phyloP scores from a whole-genome alignment of 2,888 invertebrate genomes.

The Oscheius sp. region DNA sequence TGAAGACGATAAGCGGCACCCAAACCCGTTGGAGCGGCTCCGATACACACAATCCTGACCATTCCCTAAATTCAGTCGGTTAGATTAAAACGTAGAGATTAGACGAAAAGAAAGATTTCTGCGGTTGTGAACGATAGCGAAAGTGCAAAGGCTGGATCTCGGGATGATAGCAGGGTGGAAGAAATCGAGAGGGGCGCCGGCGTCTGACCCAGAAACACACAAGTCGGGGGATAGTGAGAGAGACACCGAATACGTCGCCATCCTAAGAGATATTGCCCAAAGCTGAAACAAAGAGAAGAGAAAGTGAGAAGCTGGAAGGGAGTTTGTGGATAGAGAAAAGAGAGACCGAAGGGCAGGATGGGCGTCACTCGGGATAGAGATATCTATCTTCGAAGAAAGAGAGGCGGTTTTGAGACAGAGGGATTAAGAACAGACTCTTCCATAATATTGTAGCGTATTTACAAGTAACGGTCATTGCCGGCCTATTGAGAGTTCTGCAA shows the following conservation, averaged over 20 bases:
- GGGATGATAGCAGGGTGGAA: neutral
- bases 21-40: conserved; percentile 72
- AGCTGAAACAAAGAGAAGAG: conserved; percentile 31
- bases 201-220: conserved; percentile 27
- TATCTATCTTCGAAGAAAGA: too few species aligned
- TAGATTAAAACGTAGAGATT: neutral
- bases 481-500: too few species aligned
- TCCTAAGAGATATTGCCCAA: neutral
- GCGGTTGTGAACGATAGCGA: conserved; percentile 13
- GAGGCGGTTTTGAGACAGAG: too few species aligned
- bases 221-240: neutral
- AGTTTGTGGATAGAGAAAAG: too few species aligned
- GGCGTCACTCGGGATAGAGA: too few species aligned
- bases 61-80: neutral
- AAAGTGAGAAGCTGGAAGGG: too few species aligned
- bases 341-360: too few species aligned
- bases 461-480: too few species aligned
- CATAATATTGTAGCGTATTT: too few species aligned
- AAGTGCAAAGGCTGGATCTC: conserved; percentile 5
- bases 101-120: conserved; percentile 1
- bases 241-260: conserved; percentile 6
- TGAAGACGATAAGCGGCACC: conserved; percentile 72
- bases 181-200: conserved; percentile 26
- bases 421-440: too few species aligned
- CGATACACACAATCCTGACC: conserved; percentile 63